phyloP scores from a whole-genome alignment of 2,113 vertebrate species.

The Procavia capensis region DNA sequence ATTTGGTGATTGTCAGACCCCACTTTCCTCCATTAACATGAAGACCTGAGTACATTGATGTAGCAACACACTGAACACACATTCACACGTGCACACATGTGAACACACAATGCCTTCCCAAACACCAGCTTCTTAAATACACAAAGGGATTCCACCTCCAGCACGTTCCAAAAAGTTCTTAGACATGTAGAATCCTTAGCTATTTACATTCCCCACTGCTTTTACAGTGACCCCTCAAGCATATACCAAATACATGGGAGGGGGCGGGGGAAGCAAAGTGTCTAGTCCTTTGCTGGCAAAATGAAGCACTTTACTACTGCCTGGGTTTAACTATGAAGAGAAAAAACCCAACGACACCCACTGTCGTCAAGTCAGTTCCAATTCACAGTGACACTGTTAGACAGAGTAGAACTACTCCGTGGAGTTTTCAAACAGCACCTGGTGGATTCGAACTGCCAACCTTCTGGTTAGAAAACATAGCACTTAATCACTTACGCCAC shows the following conservation, averaged over 20 bases:
- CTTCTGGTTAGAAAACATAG: no score
- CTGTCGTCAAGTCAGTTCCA: no score
- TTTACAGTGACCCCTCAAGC: constrained; percentile 4
- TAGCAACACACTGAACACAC: background rate
- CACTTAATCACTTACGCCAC: no score
- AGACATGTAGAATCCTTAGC: constrained; percentile 26
- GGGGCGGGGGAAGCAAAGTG: background rate
- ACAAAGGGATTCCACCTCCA: background rate
- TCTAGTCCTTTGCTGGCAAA: background rate
- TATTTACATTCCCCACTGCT: background rate
- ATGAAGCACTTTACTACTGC: constrained; percentile 5
- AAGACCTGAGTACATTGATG: background rate
- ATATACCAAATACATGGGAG: background rate
- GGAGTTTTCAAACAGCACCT: no score
- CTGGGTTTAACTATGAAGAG: background rate
- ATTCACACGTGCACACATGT: background rate
- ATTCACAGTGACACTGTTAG: no score
- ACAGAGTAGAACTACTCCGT: no score
- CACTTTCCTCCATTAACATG: background rate
- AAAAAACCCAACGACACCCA: no score
- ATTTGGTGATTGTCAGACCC: background rate
- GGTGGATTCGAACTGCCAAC: no score
- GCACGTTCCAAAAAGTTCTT: background rate
- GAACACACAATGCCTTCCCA: background rate
- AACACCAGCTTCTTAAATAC: background rate